Conservation (phyloP, 2,113 vertebrate genomes). For the Xiphias gladius region DNA sequence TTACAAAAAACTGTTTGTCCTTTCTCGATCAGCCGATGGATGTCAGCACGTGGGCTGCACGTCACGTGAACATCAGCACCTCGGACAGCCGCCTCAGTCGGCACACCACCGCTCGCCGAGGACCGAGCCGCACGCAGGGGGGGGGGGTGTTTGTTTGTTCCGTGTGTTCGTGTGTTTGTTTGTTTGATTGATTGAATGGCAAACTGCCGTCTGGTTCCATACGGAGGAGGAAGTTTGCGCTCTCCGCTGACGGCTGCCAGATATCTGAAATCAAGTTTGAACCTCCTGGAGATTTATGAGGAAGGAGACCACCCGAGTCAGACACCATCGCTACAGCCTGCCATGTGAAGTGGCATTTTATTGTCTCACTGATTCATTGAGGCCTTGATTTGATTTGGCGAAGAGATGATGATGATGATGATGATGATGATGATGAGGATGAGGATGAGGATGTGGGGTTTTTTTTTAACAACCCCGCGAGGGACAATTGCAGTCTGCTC, state of each 20-base stretch:
- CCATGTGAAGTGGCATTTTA: conserved; percentile 27
- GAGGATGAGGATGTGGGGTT: conserved; percentile 8
- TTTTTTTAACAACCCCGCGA: conserved; percentile 38
- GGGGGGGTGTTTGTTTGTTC: background rate
- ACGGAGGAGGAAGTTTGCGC: conserved; percentile 28
- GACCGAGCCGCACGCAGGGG: conserved; percentile 28
- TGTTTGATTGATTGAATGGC: background rate
- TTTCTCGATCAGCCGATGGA: conserved; percentile 22
- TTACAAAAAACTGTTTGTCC: background rate
- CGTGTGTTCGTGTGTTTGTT: too few relatives aligned
- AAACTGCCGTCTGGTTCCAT: background rate
- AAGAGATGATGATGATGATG: conserved; percentile 13
- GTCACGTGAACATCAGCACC: conserved; percentile 77
- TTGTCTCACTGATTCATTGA: conserved; percentile 10
- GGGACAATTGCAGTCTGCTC: conserved; percentile 13
- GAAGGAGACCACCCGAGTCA: background rate
- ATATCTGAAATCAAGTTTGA: background rate
- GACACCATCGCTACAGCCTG: background rate
- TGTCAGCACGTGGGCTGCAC: conserved; percentile 66
- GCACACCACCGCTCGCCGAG: conserved; percentile 33
- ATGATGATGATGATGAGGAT: conserved; percentile 18
- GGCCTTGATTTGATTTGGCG: conserved; percentile 17
- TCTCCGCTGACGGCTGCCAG: background rate
- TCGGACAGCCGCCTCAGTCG: conserved; percentile 72
- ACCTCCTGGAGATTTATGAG: background rate